A percentile compares a stretch with the other conserved stretches of the same genome.
phyloP scores from a whole-genome alignment of 2,113 vertebrate species.

The Protobothrops flavoviridis region DNA sequence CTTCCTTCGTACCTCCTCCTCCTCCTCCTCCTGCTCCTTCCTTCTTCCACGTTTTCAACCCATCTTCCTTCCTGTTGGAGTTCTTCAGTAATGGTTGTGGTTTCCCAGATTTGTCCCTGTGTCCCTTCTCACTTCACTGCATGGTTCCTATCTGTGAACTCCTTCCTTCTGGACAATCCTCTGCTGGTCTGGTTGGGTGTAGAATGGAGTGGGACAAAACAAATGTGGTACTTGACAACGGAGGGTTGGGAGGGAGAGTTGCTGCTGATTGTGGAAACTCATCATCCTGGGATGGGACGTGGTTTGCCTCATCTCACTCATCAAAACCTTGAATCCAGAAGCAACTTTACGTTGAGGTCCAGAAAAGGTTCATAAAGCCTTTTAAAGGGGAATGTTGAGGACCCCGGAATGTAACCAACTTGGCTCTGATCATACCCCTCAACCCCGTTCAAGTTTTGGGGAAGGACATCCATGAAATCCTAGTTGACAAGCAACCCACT shows the following conservation, averaged over 20 bases:
- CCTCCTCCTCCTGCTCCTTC: no score
- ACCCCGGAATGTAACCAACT: background rate
- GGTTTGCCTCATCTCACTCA: no score
- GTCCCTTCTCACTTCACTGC: slow-evolving; percentile 26
- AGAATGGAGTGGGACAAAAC: background rate
- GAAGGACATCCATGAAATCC: background rate
- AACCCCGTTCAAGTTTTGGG: background rate
- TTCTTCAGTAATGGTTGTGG: background rate
- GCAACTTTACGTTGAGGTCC: background rate
- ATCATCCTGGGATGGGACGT: background rate
- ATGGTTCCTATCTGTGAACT: slow-evolving; percentile 41
- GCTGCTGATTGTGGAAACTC: background rate
- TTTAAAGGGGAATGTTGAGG: background rate
- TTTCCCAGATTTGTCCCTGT: background rate
- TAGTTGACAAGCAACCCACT: background rate
- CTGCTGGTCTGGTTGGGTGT: background rate
- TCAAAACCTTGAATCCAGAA: background rate
- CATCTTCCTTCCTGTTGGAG: background rate
- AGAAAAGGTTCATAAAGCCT: background rate
- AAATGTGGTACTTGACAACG: background rate
- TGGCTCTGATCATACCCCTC: background rate
- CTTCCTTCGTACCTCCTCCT: background rate
- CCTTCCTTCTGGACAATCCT: background rate
- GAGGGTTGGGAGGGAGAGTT: background rate
- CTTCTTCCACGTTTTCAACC: background rate